Evolutionary conservation across 2,797 vertebrate genomes (phyloP).

Genomic region (Xiphorhynchus erythropygius): DNA sequence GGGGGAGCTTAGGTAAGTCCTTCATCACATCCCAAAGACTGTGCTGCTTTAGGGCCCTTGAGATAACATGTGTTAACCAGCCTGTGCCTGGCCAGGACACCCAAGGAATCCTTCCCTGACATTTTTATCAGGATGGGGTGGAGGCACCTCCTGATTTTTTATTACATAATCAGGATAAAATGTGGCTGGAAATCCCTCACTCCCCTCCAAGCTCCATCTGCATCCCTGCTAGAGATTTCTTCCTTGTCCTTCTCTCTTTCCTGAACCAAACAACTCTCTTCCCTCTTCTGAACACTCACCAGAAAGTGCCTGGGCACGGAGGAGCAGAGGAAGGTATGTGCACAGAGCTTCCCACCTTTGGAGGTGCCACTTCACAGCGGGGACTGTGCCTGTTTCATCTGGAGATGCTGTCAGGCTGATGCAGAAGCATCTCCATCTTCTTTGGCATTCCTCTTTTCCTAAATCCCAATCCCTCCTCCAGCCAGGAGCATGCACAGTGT

Average conservation of each 20-base stretch:
- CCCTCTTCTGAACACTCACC: background rate
- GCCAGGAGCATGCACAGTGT: background rate
- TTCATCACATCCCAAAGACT: background rate
- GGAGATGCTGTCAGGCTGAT: rapidly evolving
- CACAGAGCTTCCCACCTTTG: background rate
- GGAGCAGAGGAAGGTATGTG: background rate
- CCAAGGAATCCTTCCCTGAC: background rate
- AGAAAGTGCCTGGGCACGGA: background rate
- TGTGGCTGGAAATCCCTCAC: rapidly evolving
- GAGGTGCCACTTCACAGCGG: rapidly evolving
- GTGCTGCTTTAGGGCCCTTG: background rate
- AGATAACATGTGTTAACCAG: background rate
- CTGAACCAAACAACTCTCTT: background rate
- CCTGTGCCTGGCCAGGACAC: background rate
- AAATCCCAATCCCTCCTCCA: background rate
- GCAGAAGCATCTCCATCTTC: background rate
- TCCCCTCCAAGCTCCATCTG: background rate
- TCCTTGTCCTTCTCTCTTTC: background rate
- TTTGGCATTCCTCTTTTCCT: background rate
- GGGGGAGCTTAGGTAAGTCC: background rate
- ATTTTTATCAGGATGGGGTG: background rate
- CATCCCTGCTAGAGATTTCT: background rate
- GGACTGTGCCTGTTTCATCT: rapidly evolving
- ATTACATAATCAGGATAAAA: rapidly evolving
- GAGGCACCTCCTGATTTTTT: background rate